Evolutionary conservation across 2,888 invertebrate species (phyloP), one percentile per base, ranked within the genome.

Genomic region (Melanotus villosus): DNA sequence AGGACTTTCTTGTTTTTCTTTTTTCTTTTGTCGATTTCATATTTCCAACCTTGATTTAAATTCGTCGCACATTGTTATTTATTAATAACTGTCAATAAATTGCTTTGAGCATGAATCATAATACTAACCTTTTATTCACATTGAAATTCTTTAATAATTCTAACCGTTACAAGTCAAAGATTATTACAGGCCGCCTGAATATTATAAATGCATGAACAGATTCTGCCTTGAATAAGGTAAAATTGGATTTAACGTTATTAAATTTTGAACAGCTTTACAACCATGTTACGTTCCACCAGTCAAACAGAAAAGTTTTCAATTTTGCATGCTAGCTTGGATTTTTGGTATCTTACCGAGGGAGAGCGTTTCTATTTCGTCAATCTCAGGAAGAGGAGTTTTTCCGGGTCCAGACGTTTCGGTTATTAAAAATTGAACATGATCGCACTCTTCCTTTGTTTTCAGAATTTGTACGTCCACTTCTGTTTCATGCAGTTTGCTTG

Each of bases 341-440:
- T 12, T 21, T 21, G 9, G 14, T 14, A 10, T 6, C 57, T 83
- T 82, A 92, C 93, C 93, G 38, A 91, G 86, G 7, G 91, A 92
- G 26, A 92, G 80, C 2, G 92, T 92, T 80, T 92, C 91, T 52
- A 91, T 89, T 80, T 92, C 92, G 45, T 91, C 89, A 62, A 91
- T 91, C 84, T 91, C 91, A 0, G 92, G 90, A n/a, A 89, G 87
- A 2, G 88, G 87, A 43, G 88, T 88, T 21, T 90, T 87, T 16
- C 89, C 89, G 0, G 90, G 89, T 16, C 90, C 91, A 0, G 91
- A 91, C 54, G 91, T 92, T 83, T 96, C 96, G 1, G 94, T 95
- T 80, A 97, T 97, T 66, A 96, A 88, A 84, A 97, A 98, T 85
- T 96, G 95, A 0, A 96, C 94, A 82, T 98, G 97, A 83, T 96